These are phyloP conservation scores for Parascotia fuliginaria DNA, from an alignment of 2,888 invertebrate genomes.

Conservation along the genomic window DNA sequence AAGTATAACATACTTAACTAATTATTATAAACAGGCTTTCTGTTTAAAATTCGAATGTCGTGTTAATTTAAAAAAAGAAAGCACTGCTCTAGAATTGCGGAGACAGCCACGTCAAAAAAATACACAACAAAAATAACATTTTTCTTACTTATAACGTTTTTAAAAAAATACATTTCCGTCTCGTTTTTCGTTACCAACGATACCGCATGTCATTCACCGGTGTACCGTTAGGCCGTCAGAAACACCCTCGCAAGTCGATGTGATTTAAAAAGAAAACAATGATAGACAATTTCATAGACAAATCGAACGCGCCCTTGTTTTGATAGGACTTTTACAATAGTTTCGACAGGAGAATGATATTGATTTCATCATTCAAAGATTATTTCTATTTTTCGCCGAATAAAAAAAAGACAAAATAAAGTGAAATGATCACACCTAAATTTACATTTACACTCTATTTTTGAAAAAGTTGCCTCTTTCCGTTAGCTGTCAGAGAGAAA, in stretches of 20 bases:
- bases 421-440: constrained; percentile 27
- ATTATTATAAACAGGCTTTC: too few relatives aligned
- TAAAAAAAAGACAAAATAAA: constrained; percentile 30
- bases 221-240: constrained; percentile 35
- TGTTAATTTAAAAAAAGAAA: neutral
- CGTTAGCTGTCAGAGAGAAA: constrained; percentile 71
- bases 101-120: neutral
- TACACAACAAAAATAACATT: neutral
- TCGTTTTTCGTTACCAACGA: constrained; percentile 31
- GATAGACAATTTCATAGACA: constrained; percentile 10
- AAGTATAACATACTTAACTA: too few relatives aligned
- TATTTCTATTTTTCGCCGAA: too few relatives aligned
- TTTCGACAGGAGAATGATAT: too few relatives aligned
- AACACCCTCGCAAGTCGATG: constrained; percentile 32
- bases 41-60: too few relatives aligned
- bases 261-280: constrained; percentile 25
- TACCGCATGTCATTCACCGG: constrained; percentile 44
- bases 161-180: constrained; percentile 16
- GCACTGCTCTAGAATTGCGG: neutral
- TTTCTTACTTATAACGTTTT: neutral
- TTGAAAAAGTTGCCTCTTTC: constrained; percentile 54
- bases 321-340: too few relatives aligned
- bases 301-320: constrained; percentile 12
- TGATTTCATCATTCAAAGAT: too few relatives aligned
- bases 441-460: constrained; percentile 45